Conservation (phyloP, 1,140 invertebrate genomes). For the Ceratina japonica region DNA sequence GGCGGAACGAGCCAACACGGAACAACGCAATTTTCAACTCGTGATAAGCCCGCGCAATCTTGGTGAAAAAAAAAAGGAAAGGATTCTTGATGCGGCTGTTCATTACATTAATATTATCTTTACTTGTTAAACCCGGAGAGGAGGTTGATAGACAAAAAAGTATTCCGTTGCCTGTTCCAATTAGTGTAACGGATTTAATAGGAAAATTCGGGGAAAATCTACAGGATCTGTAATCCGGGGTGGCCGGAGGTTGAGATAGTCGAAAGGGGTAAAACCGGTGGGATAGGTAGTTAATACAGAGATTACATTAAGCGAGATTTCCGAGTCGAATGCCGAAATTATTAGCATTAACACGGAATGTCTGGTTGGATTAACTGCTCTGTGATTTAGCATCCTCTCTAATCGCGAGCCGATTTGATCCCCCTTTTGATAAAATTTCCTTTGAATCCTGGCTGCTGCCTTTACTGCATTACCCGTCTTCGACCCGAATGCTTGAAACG, state of each 20-base stretch:
- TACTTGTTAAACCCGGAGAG: too few species aligned
- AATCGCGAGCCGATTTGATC: constrained; percentile 12
- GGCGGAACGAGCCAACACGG: not conserved
- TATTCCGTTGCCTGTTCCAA: too few species aligned
- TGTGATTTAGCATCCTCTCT: constrained; percentile 24
- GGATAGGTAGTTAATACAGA: constrained; percentile 43
- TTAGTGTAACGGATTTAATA: not conserved
- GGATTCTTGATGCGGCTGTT: too few species aligned
- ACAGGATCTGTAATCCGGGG: not conserved
- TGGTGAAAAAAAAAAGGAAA: not conserved
- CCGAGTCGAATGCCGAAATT: constrained; percentile 49
- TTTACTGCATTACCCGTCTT: not conserved
- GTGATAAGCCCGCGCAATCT: not conserved
- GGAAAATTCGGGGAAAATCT: constrained; percentile 1
- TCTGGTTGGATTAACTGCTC: constrained; percentile 30
- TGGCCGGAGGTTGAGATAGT: not conserved
- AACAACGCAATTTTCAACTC: not conserved
- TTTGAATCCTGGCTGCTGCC: not conserved
- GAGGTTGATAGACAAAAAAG: too few species aligned
- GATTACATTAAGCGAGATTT: constrained; percentile 60
- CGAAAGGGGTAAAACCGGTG: constrained; percentile 5
- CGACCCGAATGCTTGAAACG: not conserved
- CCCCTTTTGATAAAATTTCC: constrained; percentile 2
- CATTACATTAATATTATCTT: too few species aligned
- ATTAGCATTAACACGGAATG: constrained; percentile 44